Base-by-base conservation (phyloP, 2,113 vertebrate genomes). In the Osmerus mordax region DNA sequence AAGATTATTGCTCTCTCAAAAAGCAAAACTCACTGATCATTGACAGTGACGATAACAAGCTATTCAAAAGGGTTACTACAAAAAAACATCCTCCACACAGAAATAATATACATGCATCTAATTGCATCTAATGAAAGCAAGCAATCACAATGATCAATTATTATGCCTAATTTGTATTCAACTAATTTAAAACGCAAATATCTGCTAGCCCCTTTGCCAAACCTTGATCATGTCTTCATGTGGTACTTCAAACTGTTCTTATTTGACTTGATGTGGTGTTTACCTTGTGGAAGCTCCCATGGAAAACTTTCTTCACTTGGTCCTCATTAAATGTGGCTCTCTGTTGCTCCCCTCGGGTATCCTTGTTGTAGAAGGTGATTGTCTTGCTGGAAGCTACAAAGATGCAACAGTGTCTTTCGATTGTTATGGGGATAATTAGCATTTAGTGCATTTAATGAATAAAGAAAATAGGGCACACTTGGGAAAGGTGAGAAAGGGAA, bases 221-320 rank as follows among this genome's bases (percentile, higher is more conserved):
- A 32, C 54, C 75, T 75, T 71, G 63, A 72, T 74, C 67, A 73
- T 29, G 71, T 71, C 63, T 59, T 62, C 21, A 52, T 72, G 70
- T 21, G 62, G 21, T 4, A 5, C 25, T 56, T 16, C 14, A 71
- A 53, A 3, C 14, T 55, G 23, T 3, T 64, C 1, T 51, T 58
- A 75, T 60, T 56, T 32, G 69, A 67, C 32, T 21, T 23, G 12
- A 69, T 58, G 25, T 36, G 61, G 11, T 70, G 77, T 89, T 93
- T 96, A 99, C 97, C 97, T 99, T 99, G 87, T 99, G 97, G 88
- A 99, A 99, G 87, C 96, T 99, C 77, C 97, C 97, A 68, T 98
- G 97, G 91, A 99, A 99, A 84, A 99, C 82, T 80, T 91, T 93
- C 90, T 96, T 98, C 63, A 98, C 86, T 76, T 92, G 92, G 61